These are phyloP conservation scores for Notiomystis cincta DNA, from an alignment of 2,113 vertebrate genomes.

Conservation along the genomic window DNA sequence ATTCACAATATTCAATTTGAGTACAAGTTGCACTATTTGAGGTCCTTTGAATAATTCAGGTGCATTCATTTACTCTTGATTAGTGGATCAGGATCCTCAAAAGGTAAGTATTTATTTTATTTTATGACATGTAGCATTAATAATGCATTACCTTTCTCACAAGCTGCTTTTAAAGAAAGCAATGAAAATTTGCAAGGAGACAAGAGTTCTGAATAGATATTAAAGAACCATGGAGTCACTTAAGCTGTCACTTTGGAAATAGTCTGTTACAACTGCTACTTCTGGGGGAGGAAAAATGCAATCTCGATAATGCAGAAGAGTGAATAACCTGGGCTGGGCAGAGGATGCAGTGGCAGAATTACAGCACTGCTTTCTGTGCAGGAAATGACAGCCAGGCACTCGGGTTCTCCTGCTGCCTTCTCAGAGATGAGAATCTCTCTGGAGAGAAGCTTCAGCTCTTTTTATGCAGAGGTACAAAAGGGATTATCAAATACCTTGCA, in stretches of 20 bases:
- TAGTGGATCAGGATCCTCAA: conserved; percentile 66
- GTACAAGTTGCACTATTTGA: conserved; percentile 71
- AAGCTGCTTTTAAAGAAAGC: conserved; percentile 44
- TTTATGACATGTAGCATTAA: conserved; percentile 70
- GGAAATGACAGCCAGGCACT: background rate
- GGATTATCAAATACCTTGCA: background rate
- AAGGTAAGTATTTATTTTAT: conserved; percentile 70
- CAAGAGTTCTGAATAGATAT: conserved; percentile 55
- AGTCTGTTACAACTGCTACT: conserved; percentile 15
- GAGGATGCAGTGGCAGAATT: conserved; percentile 11
- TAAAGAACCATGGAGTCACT: conserved; percentile 55
- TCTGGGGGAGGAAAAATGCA: conserved; percentile 10
- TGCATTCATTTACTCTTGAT: conserved; percentile 74
- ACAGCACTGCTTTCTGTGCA: background rate
- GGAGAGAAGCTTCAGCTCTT: background rate
- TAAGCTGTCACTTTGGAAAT: conserved; percentile 60
- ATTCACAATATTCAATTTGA: conserved; percentile 72
- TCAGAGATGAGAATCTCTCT: background rate
- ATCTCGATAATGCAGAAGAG: background rate
- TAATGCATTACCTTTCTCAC: conserved; percentile 69
- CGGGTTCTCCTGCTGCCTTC: background rate
- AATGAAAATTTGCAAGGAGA: conserved; percentile 55
- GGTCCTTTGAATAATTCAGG: conserved; percentile 69
- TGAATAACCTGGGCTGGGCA: conserved; percentile 6
- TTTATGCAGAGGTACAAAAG: background rate